A percentile compares a stretch with the other conserved stretches of the same genome.
Conservation (phyloP, 2,113 vertebrate genomes). For the Cynoglossus semilaevis region DNA sequence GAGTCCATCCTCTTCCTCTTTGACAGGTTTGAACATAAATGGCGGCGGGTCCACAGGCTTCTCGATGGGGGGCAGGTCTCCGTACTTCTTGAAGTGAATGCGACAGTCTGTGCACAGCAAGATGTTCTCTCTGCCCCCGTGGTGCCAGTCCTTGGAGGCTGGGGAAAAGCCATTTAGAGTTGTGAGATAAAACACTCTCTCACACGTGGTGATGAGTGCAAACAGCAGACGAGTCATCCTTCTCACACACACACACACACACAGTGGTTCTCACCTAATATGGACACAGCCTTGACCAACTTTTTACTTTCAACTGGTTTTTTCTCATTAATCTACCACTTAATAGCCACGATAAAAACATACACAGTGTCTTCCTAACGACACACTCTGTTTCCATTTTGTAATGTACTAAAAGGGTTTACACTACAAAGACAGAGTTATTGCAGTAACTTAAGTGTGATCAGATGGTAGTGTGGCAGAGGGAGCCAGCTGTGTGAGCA, state of each 20-base stretch:
- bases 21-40: constrained; percentile 99
- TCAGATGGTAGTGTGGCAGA: constrained; percentile 57
- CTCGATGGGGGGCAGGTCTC: constrained; percentile 96
- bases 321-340: constrained; percentile 1
- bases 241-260: constrained; percentile 7
- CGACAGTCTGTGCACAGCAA: constrained; percentile 95
- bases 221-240: constrained; percentile 26
- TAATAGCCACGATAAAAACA: background rate
- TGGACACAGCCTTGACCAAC: background rate
- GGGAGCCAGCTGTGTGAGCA: constrained; percentile 66
- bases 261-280: background rate
- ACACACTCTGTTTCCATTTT: background rate
- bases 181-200: constrained; percentile 39
- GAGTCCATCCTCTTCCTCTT: constrained; percentile 98
- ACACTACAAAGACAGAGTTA: constrained; percentile 28
- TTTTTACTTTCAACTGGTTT: background rate
- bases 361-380: background rate
- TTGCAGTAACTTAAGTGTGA: constrained; percentile 40
- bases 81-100: constrained; percentile 99
- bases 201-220: constrained; percentile 12
- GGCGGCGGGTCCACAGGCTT: constrained; percentile 97
- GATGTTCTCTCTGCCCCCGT: constrained; percentile 97
- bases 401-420: constrained; percentile 21
- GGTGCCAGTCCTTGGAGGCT: constrained; percentile 99
- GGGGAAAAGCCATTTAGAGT: constrained; percentile 64